Conservation (phyloP, 2,797 vertebrate genomes). For the Eulemur albifrons region DNA sequence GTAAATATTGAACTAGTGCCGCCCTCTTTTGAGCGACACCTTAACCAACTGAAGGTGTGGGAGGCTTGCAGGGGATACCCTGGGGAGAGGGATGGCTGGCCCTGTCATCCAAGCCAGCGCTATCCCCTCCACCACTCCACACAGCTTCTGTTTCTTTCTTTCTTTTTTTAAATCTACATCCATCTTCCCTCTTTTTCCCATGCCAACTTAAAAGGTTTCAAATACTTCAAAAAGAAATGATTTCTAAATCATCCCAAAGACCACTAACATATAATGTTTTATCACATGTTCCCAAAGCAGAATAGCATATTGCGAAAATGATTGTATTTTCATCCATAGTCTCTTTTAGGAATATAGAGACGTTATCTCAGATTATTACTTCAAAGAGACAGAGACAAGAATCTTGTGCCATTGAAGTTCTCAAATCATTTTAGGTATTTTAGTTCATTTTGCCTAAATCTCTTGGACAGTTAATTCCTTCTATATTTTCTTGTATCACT, state of each 20-base stretch:
- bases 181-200: neutral
- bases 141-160: neutral
- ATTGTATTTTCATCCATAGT: conserved; percentile 61
- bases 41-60: neutral
- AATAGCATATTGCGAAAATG: conserved; percentile 61
- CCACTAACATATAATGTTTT: conserved; percentile 59
- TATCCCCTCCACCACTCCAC: rapidly evolving
- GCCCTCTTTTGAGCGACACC: neutral
- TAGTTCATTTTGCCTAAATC: conserved; percentile 71
- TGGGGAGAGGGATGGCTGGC: neutral
- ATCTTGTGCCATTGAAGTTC: conserved; percentile 52
- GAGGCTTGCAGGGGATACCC: too few relatives aligned
- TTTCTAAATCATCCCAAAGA: conserved; percentile 52
- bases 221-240: conserved; percentile 47
- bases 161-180: neutral
- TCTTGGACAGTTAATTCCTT: conserved; percentile 61
- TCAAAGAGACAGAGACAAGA: conserved; percentile 59
- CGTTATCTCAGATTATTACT: conserved; percentile 73
- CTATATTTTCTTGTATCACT: conserved; percentile 70
- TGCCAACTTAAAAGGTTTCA: conserved; percentile 49
- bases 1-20: neutral
- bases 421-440: conserved; percentile 70
- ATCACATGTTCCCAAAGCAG: conserved; percentile 54
- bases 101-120: rapidly evolving
- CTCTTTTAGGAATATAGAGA: conserved; percentile 58